Conservation (phyloP, 35 echinoderm and acorn worm genomes). For the Heliocidaris erythrogramma region DNA sequence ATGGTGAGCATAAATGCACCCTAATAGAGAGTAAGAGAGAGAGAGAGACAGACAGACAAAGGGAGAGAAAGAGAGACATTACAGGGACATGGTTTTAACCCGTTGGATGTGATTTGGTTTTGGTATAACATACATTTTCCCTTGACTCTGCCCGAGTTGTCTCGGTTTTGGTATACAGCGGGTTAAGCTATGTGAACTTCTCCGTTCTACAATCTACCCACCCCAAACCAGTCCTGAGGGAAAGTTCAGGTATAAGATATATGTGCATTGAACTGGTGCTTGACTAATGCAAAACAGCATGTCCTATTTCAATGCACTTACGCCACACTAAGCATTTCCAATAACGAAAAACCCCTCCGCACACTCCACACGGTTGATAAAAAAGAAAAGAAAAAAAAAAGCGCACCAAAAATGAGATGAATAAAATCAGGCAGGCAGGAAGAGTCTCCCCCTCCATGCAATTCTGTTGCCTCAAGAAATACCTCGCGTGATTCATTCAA, state of each 20-base stretch:
- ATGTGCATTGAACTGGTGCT: not conserved
- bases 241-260: not conserved
- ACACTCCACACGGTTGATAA: not conserved
- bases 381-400: not conserved
- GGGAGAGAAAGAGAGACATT: no score
- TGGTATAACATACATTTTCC: no score
- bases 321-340: not conserved
- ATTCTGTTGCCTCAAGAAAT: not conserved
- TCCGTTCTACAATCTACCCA: no score
- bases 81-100: no score
- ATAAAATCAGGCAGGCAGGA: not conserved
- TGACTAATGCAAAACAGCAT: not conserved
- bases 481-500: conserved; percentile 1
- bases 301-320: not conserved
- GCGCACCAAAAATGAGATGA: not conserved
- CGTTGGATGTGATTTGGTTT: no score
- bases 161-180: no score
- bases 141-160: no score
- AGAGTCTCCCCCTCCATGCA: not conserved
- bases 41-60: no score
- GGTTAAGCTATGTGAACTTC: no score
- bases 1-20: no score
- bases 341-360: not conserved
- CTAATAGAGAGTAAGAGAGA: no score
- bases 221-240: no score